Evolutionary conservation across 2,888 invertebrate genomes (phyloP).

Genomic region (Sepioteuthis lessoniana): DNA sequence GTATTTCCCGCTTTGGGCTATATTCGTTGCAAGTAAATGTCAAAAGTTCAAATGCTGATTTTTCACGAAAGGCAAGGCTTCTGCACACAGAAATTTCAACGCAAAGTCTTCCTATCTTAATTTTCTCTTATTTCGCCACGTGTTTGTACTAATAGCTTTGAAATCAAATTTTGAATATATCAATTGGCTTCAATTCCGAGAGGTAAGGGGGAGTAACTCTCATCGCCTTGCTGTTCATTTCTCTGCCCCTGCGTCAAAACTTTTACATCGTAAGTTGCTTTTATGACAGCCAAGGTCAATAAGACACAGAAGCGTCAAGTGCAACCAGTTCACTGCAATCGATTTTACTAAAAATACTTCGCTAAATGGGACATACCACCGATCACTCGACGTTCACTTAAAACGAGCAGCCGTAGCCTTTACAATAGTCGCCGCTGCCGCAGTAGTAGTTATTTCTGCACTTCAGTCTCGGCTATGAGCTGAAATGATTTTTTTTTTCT

Average conservation of each 20-base stretch:
- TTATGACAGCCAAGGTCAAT: background rate
- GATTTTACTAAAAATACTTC: conserved; percentile 8
- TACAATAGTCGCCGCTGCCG: background rate
- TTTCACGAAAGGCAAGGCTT: too few relatives aligned
- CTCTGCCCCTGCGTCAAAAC: background rate
- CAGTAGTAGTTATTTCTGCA: background rate
- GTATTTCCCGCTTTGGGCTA: too few relatives aligned
- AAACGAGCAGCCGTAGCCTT: background rate
- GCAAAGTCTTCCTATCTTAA: background rate
- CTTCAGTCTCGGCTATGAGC: background rate
- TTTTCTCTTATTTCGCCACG: background rate
- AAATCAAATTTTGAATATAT: too few relatives aligned
- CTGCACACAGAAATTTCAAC: too few relatives aligned
- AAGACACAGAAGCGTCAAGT: background rate
- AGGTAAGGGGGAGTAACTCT: background rate
- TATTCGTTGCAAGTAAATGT: too few relatives aligned
- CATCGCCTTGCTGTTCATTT: background rate
- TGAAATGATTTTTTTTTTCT: background rate
- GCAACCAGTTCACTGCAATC: conserved; percentile 1
- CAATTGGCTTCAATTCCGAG: background rate
- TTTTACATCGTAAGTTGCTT: background rate
- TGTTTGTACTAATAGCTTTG: background rate
- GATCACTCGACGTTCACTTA: background rate
- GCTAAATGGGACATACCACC: background rate
- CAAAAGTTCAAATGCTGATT: too few relatives aligned